Evolutionary conservation across 2,888 invertebrate genomes (phyloP), one percentile per base, ranked within the genome.

Genomic region (Orthosia gracilis): DNA sequence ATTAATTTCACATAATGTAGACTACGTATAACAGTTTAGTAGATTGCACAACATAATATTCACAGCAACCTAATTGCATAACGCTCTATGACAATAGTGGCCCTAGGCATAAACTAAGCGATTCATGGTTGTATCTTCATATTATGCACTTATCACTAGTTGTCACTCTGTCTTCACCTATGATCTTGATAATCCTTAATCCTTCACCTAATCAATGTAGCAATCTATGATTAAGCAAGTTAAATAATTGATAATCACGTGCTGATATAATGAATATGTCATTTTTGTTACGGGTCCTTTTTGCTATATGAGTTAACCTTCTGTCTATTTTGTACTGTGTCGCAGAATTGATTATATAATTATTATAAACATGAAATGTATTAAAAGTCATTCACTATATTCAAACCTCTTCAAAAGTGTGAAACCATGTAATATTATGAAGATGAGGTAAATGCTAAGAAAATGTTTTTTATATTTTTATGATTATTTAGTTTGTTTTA

Each of bases 151-250:
- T 59, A 70, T 76, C 69, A 69, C 23, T 47, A 7, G 7, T 45
- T 69, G 69, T 59, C 69, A 76, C 2, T 31, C 17, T 58, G 57
- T 52, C 31, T 3, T 49, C 62, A 63, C 52, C 45, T 57, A 11
- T 47, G 21, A 65, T 65, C 74, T 76, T 47, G 69, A 59, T 77
- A 77, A 68, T 23, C 31, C 31, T 47, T 18, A n/a, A n/a, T n/a
- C n/a, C n/a, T n/a, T n/a, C n/a, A n/a, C n/a, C n/a, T n/a, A n/a
- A n/a, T 26, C 26, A 26, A 52, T 69, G 61, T 52, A 23, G 55
- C 26, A 52, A 63, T 76, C 50, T 73, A 69, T 58, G 45, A 57
- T 68, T 17, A 23, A 45, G 18, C 18, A 13, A 31, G 23, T 26
- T 11, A 49, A 58, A 58, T 47, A 63, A 69, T 76, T 59, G 77